Conservation (phyloP, 2,797 vertebrate genomes). For the Sarcoramphus papa region DNA sequence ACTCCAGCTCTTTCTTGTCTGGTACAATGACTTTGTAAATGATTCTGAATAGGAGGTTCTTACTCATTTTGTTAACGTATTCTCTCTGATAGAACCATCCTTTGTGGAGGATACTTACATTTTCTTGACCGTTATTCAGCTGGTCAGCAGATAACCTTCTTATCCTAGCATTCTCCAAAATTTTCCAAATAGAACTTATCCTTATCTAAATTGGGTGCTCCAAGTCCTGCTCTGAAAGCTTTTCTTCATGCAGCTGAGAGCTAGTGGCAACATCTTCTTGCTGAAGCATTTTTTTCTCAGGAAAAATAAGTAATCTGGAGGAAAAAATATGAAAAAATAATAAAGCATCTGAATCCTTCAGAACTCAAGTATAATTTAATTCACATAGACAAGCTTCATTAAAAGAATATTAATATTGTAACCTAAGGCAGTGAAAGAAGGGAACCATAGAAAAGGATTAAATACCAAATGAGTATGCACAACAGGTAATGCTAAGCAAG, state of each 20-base stretch:
- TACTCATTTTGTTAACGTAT: not conserved
- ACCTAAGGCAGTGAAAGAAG: not conserved
- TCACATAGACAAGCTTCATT: not conserved
- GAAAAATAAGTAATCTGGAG: not conserved
- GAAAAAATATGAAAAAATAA: not conserved
- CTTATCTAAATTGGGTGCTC: constrained; percentile 31
- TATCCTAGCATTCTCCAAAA: constrained; percentile 20
- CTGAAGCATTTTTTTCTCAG: not conserved
- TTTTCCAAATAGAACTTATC: not conserved
- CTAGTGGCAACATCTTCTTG: not conserved
- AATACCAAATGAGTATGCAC: not conserved
- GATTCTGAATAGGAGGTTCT: not conserved
- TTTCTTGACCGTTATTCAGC: constrained; percentile 16
- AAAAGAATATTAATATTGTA: not conserved
- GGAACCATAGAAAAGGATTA: not conserved
- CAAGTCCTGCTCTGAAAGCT: not conserved
- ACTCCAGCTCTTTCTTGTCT: constrained; percentile 2
- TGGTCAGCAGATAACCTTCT: constrained; percentile 39
- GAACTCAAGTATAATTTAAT: not conserved
- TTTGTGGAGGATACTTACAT: constrained; percentile 22
- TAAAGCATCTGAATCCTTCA: not conserved
- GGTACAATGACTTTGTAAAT: constrained; percentile 8
- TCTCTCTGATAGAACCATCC: not conserved
- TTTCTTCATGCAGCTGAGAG: not conserved
- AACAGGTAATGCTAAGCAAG: not conserved